A percentile compares a stretch with the other conserved stretches of the same genome.
These are phyloP conservation scores for Hypsibius dujardini DNA, from an alignment of 1,140 invertebrate species.

Conservation along the genomic window DNA sequence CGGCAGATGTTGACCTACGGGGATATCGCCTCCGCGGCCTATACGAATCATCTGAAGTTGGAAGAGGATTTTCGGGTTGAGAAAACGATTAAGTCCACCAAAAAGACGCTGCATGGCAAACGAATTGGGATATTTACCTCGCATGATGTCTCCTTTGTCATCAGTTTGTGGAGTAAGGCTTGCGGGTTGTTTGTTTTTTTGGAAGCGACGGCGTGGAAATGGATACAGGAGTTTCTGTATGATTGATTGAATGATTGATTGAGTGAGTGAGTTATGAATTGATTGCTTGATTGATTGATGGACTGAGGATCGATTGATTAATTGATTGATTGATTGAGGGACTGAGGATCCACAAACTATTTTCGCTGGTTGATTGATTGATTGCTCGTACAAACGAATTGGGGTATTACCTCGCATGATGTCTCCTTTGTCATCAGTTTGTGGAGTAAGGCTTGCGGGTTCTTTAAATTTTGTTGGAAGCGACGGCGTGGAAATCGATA, in stretches of 20 bases:
- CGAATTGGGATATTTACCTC: background rate
- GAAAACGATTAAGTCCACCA: background rate
- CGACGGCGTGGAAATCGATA: too few species aligned
- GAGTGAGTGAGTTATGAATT: too few species aligned
- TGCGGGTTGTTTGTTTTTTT: too few species aligned
- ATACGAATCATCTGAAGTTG: slow-evolving; percentile 4
- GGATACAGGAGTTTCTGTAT: too few species aligned
- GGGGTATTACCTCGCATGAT: background rate
- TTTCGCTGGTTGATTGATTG: too few species aligned
- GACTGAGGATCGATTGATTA: too few species aligned
- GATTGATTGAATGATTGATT: too few species aligned
- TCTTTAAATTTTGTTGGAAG: too few species aligned
- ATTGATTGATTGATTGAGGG: too few species aligned
- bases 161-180: background rate
- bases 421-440: background rate
- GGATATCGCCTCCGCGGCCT: background rate
- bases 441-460: background rate
- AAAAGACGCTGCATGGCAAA: background rate
- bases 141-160: background rate
- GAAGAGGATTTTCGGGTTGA: slow-evolving; percentile 1
- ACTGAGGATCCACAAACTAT: too few species aligned
- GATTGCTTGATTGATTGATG: too few species aligned
- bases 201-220: too few species aligned
- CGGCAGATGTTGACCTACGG: background rate
- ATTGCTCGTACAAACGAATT: background rate